Evolutionary conservation across 1,140 invertebrate genomes (phyloP), one percentile per base, ranked within the genome.

Genomic region (Drosophila setifemur): DNA sequence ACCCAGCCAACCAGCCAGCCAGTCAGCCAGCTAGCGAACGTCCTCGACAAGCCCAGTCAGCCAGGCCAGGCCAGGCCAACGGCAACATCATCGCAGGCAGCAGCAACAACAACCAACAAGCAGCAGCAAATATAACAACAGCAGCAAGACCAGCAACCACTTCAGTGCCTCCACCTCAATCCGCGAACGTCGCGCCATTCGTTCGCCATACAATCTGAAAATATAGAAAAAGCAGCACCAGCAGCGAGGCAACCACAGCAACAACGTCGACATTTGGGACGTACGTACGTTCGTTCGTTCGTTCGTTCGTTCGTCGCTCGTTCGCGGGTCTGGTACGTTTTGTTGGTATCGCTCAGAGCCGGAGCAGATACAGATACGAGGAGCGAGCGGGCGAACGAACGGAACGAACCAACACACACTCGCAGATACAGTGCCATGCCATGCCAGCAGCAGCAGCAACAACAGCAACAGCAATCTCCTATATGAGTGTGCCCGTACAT

Each of bases 41-140:
- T 83, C 79, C 79, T 83, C 79, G 79, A 83, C 74, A 58, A 86
- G 71, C 74, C 71, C 74, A 85, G 71, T 54, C 63, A 69, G 54
- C 48, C 68, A 47, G 42, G 28, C 44, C 44, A 11, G 42, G 40
- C 40, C 23, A 7, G 49, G 58, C 53, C 60, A 77, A 54, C 45
- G 45, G 55, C 61, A 63, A 31, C 35, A 29, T 19, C 58, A 60
- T 21, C 31, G n/a, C n/a, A n/a, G n/a, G n/a, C 19, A 16, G n/a
- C 48, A 39, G 6, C 53, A 57, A 4, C 47, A 43, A 6, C 63
- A 63, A 16, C 58, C n/a, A n/a, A n/a, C n/a, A n/a, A 60, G 1
- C 45, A 50, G 8, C 48, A 52, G 5, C 58, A 31, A n/a, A n/a
- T n/a, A n/a, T n/a, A 60, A 1, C 45, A 50, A 4, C 48, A 52